Evolutionary conservation across 2,113 vertebrate species (phyloP), one percentile per base, ranked within the genome.

Genomic region (Nannobrachium achirus): DNA sequence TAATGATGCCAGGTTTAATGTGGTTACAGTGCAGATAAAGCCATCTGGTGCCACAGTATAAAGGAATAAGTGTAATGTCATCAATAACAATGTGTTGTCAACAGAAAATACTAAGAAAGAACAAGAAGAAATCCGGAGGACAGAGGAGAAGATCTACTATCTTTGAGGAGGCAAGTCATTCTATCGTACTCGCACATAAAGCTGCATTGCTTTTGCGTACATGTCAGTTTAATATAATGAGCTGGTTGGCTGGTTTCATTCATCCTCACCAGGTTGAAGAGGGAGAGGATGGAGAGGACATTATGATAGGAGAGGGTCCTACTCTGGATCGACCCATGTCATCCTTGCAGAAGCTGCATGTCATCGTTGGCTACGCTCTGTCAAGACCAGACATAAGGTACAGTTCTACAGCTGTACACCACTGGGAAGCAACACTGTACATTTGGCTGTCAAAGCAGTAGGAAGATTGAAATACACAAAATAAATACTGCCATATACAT

Each of bases 281-380:
- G 2, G 66, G 85, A 1, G 82, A 81, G 5, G 85, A 87, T 7
- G 91, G 88, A 5, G 91, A 94, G 53, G 90, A 93, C 11, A 39
- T 89, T n/a, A 76, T 94, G 66, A 86, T 93, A 0, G 92, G 92
- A 50, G 93, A 96, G 13, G 86, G 82, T 44, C 86, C 91, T 0
- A 85, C 92, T n/a, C 88, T 95, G 51, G 92, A 95, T 66, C 92
- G 91, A 53, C 94, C 94, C 1, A 92, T 98, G 85, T 91, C 96
- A 39, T 83, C 94, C 52, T 82, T 97, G 79, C 95, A 99, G 69
- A 98, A 99, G 87, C 80, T 97, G n/a, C 95, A 98, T 82, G 91
- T 95, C 68, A 95, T 99, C n/a, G 91, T 94, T 45, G 93, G 93
- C 70, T 94, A 92, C 8, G 97, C 90, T 78, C 93, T 99, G 19